phyloP scores from a whole-genome alignment of 2,888 invertebrate species.

The Ariolimax columbianus region DNA sequence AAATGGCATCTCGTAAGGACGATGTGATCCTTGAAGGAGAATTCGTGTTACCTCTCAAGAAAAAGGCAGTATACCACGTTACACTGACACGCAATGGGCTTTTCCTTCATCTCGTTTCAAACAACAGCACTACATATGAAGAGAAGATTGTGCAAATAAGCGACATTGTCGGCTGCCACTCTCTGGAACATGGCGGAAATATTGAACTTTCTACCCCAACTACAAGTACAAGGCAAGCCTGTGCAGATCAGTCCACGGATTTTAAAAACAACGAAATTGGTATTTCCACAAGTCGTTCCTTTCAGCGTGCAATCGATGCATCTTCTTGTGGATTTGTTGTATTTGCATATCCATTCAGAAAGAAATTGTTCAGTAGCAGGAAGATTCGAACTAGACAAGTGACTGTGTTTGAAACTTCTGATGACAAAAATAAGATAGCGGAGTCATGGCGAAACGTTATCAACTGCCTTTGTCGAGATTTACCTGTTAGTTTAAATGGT shows the following conservation, averaged over 20 bases:
- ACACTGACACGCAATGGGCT: constrained; percentile 62
- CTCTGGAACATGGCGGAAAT: constrained; percentile 58
- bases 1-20: constrained; percentile 62
- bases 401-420: constrained; percentile 62
- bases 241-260: background rate
- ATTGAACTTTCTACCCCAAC: background rate
- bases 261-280: background rate
- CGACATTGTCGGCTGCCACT: constrained; percentile 74
- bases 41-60: constrained; percentile 66
- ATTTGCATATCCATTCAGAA: constrained; percentile 73
- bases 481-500: constrained; percentile 57
- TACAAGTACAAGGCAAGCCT: too few species aligned
- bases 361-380: constrained; percentile 69
- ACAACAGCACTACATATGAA: constrained; percentile 55
- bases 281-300: background rate
- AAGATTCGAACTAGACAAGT: constrained; percentile 63
- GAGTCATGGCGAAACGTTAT: constrained; percentile 69
- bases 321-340: constrained; percentile 67
- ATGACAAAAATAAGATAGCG: constrained; percentile 62
- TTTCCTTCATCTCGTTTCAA: constrained; percentile 58
- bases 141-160: constrained; percentile 65
- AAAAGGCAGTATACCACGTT: constrained; percentile 61
- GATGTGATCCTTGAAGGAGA: constrained; percentile 64
- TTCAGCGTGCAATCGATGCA: background rate
- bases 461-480: constrained; percentile 56